Evolutionary conservation across 2,888 invertebrate species (phyloP).

Genomic region (Clepsis dumicolana): DNA sequence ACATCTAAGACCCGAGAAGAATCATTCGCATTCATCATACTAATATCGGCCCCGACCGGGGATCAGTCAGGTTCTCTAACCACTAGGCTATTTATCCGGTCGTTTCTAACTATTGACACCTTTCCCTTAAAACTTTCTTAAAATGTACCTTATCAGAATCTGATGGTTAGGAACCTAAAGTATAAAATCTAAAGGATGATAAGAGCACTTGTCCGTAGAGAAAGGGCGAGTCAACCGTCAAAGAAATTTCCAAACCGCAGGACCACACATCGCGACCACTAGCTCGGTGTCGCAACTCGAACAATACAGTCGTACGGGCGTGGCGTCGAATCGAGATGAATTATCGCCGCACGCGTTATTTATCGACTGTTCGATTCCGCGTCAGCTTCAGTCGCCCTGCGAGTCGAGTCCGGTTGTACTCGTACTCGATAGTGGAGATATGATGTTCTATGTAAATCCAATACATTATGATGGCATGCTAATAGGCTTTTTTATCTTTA

Average conservation of each 20-base stretch:
- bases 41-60: too few species aligned
- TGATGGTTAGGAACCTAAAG: too few species aligned
- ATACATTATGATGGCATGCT: not conserved
- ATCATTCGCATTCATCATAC: too few species aligned
- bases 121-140: too few species aligned
- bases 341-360: constrained; percentile 70
- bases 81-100: too few species aligned
- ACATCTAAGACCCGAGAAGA: too few species aligned
- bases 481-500: too few species aligned
- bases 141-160: not conserved
- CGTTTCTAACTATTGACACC: too few species aligned
- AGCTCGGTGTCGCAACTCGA: constrained; percentile 34
- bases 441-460: not conserved
- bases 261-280: constrained; percentile 39
- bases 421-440: not conserved
- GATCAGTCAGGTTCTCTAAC: too few species aligned
- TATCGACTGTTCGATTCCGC: constrained; percentile 66
- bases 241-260: constrained; percentile 5
- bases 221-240: not conserved
- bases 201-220: not conserved
- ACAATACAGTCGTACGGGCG: constrained; percentile 35
- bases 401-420: constrained; percentile 3
- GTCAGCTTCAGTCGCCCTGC: constrained; percentile 66
- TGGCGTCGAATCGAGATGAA: constrained; percentile 55
- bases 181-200: too few species aligned